phyloP scores from a whole-genome alignment of 2,888 invertebrate species.

The Cephus nigrinus region DNA sequence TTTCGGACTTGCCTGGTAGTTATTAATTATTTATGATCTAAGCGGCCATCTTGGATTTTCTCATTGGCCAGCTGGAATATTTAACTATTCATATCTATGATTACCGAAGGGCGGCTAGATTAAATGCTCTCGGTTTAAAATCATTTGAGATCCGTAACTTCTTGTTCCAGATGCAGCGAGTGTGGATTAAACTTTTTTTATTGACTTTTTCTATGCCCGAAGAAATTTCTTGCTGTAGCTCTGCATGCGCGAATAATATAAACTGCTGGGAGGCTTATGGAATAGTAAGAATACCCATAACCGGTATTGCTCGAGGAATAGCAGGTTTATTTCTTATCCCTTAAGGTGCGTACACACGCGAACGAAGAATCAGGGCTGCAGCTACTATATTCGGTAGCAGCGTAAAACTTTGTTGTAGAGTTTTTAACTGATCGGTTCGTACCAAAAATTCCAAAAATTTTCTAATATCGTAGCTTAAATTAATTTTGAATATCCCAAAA shows the following conservation, averaged over 20 bases:
- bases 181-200: not conserved
- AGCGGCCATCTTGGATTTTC: not conserved
- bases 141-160: not conserved
- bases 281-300: not conserved
- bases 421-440: not conserved
- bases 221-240: not conserved
- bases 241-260: not conserved
- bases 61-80: not conserved
- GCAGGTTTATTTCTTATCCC: not conserved
- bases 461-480: too few species aligned
- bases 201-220: not conserved
- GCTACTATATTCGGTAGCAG: not conserved
- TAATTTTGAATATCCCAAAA: too few species aligned
- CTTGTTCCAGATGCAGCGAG: not conserved
- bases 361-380: not conserved
- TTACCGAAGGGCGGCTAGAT: not conserved
- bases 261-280: not conserved
- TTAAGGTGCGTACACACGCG: not conserved
- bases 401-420: too few species aligned
- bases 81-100: not conserved
- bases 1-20: not conserved
- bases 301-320: not conserved
- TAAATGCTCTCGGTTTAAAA: not conserved
- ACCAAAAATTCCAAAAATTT: too few species aligned
- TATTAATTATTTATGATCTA: not conserved